These are phyloP conservation scores for Acanthoscelides obtectus DNA, from an alignment of 2,888 invertebrate species.

Conservation along the genomic window DNA sequence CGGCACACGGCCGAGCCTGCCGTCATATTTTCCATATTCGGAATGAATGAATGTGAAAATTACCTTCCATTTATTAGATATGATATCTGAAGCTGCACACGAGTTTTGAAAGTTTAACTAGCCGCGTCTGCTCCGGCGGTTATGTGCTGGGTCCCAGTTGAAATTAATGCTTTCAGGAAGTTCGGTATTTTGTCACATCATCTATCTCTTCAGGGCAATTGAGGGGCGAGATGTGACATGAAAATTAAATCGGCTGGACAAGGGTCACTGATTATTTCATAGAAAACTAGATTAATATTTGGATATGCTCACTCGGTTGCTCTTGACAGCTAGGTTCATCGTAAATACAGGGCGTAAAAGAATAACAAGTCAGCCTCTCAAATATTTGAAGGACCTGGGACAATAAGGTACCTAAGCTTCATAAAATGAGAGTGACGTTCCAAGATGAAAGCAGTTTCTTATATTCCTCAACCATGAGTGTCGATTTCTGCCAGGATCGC, in stretches of 20 bases:
- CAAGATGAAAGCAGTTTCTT: too few relatives aligned
- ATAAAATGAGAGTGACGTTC: too few relatives aligned
- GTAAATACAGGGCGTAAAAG: too few relatives aligned
- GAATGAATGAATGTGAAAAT: not conserved
- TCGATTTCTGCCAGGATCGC: too few relatives aligned
- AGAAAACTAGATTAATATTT: too few relatives aligned
- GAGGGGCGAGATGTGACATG: not conserved
- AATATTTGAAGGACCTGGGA: too few relatives aligned
- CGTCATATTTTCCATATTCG: not conserved
- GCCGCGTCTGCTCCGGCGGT: not conserved
- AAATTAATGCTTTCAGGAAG: not conserved
- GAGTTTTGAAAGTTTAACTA: not conserved
- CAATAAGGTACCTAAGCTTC: too few relatives aligned
- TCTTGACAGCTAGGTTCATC: too few relatives aligned
- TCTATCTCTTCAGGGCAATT: not conserved
- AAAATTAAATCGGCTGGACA: not conserved
- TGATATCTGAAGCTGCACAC: not conserved
- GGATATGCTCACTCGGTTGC: too few relatives aligned
- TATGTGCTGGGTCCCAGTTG: not conserved
- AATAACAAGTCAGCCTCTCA: too few relatives aligned
- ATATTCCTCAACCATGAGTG: too few relatives aligned
- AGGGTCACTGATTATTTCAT: not conserved
- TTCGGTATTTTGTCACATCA: not conserved
- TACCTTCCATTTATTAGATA: not conserved
- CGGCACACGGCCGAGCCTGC: not conserved